Conservation (phyloP, 2,113 vertebrate species). For the Coracopsis vasa region DNA sequence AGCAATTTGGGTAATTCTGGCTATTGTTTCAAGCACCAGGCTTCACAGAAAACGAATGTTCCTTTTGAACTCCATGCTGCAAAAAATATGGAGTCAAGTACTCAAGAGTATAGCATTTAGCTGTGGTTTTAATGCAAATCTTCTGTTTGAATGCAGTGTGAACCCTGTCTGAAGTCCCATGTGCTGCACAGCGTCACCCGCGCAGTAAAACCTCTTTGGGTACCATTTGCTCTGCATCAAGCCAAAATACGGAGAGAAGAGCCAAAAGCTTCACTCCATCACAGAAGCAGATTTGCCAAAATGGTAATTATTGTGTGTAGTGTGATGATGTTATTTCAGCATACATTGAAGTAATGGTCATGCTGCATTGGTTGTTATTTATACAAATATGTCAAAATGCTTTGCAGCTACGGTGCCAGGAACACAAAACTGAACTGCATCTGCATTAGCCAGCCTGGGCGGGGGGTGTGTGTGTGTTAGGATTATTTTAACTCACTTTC, state of each 20-base stretch:
- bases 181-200: background rate
- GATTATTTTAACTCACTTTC: background rate
- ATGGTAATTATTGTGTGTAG: background rate
- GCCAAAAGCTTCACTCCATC: background rate
- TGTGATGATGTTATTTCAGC: background rate
- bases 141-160: conserved; percentile 43
- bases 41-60: background rate
- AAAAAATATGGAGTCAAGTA: background rate
- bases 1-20: background rate
- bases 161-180: conserved; percentile 4
- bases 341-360: background rate
- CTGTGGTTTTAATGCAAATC: conserved; percentile 9
- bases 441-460: background rate
- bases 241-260: background rate
- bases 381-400: background rate
- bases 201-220: conserved; percentile 5
- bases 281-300: background rate
- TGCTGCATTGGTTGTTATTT: background rate
- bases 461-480: background rate
- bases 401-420: background rate
- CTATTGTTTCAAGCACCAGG: background rate
- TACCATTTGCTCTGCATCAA: background rate
- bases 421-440: background rate
- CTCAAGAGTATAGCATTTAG: background rate
- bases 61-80: background rate